Percentiles rank a stretch among this genome's conserved stretches.
Conservation (phyloP, 2,888 invertebrate genomes). For the Archips xylosteana region DNA sequence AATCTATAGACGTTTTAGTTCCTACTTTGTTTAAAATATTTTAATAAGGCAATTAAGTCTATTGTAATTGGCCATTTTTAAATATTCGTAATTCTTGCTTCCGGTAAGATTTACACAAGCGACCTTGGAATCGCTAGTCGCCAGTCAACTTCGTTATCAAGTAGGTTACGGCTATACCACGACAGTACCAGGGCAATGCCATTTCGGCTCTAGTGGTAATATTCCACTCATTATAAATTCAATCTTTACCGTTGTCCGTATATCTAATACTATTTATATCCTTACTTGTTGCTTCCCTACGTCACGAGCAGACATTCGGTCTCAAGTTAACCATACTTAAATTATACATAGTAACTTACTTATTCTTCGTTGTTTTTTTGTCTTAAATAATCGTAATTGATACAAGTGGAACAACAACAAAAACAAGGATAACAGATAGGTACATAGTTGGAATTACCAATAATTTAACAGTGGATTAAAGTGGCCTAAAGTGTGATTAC, state of each 20-base stretch:
- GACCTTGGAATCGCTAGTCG: constrained; percentile 10
- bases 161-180: constrained; percentile 4
- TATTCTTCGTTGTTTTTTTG: no score
- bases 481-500: no score
- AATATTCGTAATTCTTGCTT: constrained; percentile 7
- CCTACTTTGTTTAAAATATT: no score
- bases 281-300: neutral
- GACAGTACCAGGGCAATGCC: neutral
- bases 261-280: neutral
- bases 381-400: no score
- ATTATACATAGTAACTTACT: neutral
- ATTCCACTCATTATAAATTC: constrained; percentile 33
- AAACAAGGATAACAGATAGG: no score
- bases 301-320: neutral
- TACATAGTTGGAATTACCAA: no score
- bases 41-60: no score
- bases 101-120: constrained; percentile 1
- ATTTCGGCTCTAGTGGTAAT: constrained; percentile 15
- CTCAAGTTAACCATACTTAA: neutral
- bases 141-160: constrained; percentile 1
- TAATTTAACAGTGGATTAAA: no score
- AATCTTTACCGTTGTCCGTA: constrained; percentile 3
- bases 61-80: neutral
- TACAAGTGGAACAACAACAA: no score
- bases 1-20: no score